Base-by-base conservation (phyloP, 2,113 vertebrate genomes). In the Strix aluco region DNA sequence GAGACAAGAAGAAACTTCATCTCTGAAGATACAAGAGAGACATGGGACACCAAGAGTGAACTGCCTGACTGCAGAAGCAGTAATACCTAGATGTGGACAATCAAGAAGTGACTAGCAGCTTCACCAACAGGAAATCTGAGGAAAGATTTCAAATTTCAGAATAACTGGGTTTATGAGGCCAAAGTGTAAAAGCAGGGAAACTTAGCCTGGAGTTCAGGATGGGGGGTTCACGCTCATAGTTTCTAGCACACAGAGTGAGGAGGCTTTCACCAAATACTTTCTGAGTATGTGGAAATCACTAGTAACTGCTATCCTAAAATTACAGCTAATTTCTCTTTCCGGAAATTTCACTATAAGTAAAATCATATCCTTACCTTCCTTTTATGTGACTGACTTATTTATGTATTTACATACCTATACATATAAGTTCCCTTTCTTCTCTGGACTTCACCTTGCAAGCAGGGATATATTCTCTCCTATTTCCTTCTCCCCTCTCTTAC, bases 141-240 rank as follows among this genome's bases (percentile, higher is more conserved):
- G 6, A 46, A 83, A 52, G 19, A 51, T 49, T 51, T 75, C 44
- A 55, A 15, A 18, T 23, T 62, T 70, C 38, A 57, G 63, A 58
- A 21, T 21, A 42, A 34, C 20, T 38, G 29, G 4, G 2, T 82
- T 82, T 36, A 38, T 54, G 32, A 61, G 9, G 72, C 22, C 5
- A 13, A 79, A 84, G 2, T 18, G 46, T 34, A 61, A 22, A 16
- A 83, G 11, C 17, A 61, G 34, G 15, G 17, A 79, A 85, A 58
- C 4, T 26, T 67, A 38, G 7, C 15, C 40, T 79, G n/a, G 25
- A 59, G 29, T 17, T 59, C 16, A 54, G 34, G 10, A 10, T 29
- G 34, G 25, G 7, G 5, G 6, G 23, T 25, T 38, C 3, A 1
- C 1, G 5, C 8, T 42, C 6, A 8, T 38, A 36, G 25, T 87